Percentiles rank a stretch among this genome's conserved stretches.
phyloP scores from a whole-genome alignment of 1,140 invertebrate species.

The Drosophila pallidifrons region DNA sequence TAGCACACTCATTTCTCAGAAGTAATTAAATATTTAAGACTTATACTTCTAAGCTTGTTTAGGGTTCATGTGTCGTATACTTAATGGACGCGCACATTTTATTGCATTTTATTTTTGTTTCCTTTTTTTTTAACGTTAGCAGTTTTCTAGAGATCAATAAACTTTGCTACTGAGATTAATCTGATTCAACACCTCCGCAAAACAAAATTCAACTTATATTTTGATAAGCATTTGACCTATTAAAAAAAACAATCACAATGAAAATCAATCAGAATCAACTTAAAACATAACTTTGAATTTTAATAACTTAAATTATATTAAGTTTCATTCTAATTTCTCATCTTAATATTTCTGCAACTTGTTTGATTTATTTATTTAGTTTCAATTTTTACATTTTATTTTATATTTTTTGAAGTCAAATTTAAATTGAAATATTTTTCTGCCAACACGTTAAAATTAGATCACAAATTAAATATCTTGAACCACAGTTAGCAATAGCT shows the following conservation, averaged over 20 bases:
- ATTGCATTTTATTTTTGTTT: background rate
- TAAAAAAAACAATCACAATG: background rate
- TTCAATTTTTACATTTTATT: too few relatives aligned
- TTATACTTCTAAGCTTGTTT: background rate
- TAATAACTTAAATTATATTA: too few relatives aligned
- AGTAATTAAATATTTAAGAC: background rate
- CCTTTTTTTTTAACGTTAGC: background rate
- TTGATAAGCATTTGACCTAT: conserved; percentile 1
- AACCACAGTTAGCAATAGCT: too few relatives aligned
- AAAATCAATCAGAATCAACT: background rate
- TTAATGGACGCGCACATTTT: conserved; percentile 1
- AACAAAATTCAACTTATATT: background rate
- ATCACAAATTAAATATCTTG: too few relatives aligned
- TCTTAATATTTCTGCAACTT: too few relatives aligned
- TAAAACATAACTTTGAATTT: too few relatives aligned
- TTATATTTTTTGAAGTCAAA: too few relatives aligned
- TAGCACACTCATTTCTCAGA: background rate
- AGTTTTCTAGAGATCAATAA: conserved; percentile 18
- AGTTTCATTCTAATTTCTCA: too few relatives aligned
- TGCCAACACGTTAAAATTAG: too few relatives aligned
- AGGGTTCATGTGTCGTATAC: conserved; percentile 14
- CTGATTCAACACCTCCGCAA: background rate
- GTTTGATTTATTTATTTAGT: too few relatives aligned
- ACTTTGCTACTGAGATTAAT: conserved; percentile 1
- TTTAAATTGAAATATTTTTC: too few relatives aligned